Evolutionary conservation across 2,797 vertebrate species (phyloP).

Genomic region (Cuculus canorus): DNA sequence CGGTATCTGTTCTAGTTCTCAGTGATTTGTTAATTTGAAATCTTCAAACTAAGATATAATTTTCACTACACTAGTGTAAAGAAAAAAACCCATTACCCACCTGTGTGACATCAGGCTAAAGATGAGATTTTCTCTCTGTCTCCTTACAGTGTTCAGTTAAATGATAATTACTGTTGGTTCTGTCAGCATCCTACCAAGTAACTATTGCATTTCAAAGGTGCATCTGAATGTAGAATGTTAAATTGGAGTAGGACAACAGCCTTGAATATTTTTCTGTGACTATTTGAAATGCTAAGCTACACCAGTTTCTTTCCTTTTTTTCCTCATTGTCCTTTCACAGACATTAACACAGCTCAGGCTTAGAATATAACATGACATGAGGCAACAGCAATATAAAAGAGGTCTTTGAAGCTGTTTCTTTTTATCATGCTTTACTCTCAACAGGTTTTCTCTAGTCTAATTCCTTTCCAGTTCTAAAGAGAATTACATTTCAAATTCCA

Average conservation of each 20-base stretch:
- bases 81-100: neutral
- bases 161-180: neutral
- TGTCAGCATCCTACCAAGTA: neutral
- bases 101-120: neutral
- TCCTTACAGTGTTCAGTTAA: neutral
- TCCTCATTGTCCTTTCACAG: conserved; percentile 61
- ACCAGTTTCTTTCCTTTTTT: conserved; percentile 13
- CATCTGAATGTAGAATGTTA: neutral
- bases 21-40: neutral
- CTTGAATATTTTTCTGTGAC: neutral
- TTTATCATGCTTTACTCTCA: conserved; percentile 79
- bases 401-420: conserved; percentile 72
- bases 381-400: conserved; percentile 62
- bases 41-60: neutral
- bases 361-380: conserved; percentile 63
- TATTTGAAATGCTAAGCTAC: conserved; percentile 46
- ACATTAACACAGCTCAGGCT: neutral
- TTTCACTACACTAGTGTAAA: neutral
- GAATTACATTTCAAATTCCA: conserved; percentile 78
- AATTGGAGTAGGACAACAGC: neutral
- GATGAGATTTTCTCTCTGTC: neutral
- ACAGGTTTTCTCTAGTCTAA: conserved; percentile 77
- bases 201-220: conserved; percentile 23
- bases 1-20: neutral
- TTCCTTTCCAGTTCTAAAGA: conserved; percentile 73